A percentile compares a stretch with the other conserved stretches of the same genome.
Evolutionary conservation across 2,797 vertebrate genomes (phyloP).

Genomic region (Micrastur ruficollis): DNA sequence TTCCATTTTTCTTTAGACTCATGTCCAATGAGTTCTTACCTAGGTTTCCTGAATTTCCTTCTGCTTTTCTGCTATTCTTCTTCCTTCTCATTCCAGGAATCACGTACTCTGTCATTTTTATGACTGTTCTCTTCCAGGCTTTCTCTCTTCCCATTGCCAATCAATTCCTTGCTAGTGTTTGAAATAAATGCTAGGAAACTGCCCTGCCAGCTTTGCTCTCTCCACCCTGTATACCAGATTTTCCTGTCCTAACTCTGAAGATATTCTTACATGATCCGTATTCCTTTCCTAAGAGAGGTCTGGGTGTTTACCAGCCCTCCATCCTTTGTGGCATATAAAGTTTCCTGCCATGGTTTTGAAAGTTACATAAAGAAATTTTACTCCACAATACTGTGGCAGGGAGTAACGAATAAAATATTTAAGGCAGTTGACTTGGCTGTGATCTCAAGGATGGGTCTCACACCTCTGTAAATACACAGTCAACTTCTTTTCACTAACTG

Average conservation of each 20-base stretch:
- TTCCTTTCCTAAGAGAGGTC: neutral
- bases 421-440: neutral
- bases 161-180: neutral
- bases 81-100: neutral
- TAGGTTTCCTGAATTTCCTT: neutral
- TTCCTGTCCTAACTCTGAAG: neutral
- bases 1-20: neutral
- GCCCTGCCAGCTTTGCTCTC: neutral
- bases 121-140: neutral
- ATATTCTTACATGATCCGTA: neutral
- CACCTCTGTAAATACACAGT: neutral
- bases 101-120: neutral
- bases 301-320: neutral
- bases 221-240: neutral
- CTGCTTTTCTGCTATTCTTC: neutral
- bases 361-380: neutral
- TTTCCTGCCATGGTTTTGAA: neutral
- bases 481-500: neutral
- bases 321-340: neutral
- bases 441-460: neutral
- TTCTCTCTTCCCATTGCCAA: neutral
- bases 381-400: neutral
- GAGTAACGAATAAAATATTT: neutral
- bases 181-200: neutral
- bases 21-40: neutral